Evolutionary conservation across 2,113 vertebrate genomes (phyloP).

Genomic region (Eptesicus fuscus): DNA sequence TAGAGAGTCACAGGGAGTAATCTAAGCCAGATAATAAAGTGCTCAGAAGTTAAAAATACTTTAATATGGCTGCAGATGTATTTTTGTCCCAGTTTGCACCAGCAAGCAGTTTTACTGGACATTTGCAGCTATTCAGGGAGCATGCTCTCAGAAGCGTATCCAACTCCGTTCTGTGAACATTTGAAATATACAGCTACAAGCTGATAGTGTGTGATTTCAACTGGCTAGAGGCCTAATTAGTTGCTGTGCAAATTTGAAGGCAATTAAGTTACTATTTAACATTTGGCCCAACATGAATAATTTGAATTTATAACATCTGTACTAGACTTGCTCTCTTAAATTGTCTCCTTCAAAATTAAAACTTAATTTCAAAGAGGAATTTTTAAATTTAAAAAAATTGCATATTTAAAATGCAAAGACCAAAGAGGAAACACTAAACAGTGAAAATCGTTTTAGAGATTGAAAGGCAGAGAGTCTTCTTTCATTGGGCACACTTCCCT

Average conservation of each 20-base stretch:
- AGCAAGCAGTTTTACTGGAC: neutral
- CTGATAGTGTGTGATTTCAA: conserved; percentile 24
- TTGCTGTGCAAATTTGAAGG: conserved; percentile 59
- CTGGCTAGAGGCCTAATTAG: conserved; percentile 62
- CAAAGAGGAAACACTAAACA: neutral
- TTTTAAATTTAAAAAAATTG: neutral
- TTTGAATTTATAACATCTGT: conserved; percentile 56
- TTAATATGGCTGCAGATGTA: neutral
- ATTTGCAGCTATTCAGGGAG: neutral
- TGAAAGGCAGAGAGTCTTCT: neutral
- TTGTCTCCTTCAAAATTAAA: conserved; percentile 51
- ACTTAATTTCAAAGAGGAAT: conserved; percentile 25
- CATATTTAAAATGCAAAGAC: neutral
- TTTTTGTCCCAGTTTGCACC: neutral
- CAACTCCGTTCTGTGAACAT: neutral
- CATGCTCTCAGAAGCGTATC: neutral
- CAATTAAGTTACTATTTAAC: conserved; percentile 69
- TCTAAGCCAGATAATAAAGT: neutral
- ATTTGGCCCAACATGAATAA: conserved; percentile 62
- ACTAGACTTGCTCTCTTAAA: conserved; percentile 44
- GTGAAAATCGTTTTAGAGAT: neutral
- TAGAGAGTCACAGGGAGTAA: neutral
- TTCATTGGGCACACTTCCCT: neutral
- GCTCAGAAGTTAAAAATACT: neutral
- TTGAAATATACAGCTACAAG: neutral